Conservation (phyloP, 2,113 vertebrate species). For the Hippocampus zosterae region DNA sequence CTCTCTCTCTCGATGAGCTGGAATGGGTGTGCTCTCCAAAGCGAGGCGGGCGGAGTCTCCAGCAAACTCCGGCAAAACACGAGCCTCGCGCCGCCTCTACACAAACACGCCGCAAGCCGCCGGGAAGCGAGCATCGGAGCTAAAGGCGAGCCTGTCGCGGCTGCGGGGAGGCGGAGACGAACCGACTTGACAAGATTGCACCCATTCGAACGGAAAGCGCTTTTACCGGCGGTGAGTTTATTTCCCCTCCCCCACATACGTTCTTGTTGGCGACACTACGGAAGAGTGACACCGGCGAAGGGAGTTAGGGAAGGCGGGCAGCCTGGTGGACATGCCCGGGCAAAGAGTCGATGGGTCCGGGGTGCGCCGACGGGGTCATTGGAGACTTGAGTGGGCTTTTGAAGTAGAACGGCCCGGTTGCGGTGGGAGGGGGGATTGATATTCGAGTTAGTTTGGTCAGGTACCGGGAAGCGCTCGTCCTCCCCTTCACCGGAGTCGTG, state of each 20-base stretch:
- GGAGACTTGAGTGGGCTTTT: not conserved
- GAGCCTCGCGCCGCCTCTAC: not conserved
- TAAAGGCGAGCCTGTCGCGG: not conserved
- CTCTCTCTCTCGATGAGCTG: not conserved
- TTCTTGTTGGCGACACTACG: not conserved
- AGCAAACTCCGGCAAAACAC: slow-evolving; percentile 26
- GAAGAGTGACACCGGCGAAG: not conserved
- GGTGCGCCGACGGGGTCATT: not conserved
- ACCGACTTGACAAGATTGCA: slow-evolving; percentile 57
- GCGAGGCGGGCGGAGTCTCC: slow-evolving; percentile 14
- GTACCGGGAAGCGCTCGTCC: not conserved
- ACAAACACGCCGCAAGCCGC: not conserved
- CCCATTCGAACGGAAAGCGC: slow-evolving; percentile 54
- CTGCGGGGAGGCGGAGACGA: not conserved
- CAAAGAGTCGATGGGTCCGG: slow-evolving; percentile 17
- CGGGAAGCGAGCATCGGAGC: not conserved
- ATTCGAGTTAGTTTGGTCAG: not conserved
- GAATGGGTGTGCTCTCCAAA: not conserved
- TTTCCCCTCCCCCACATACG: not conserved
- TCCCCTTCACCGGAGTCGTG: not conserved
- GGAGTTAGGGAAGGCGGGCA: not conserved
- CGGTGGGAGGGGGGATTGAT: too few relatives aligned
- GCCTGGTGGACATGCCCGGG: slow-evolving; percentile 44
- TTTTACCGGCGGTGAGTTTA: slow-evolving; percentile 65
- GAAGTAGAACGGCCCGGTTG: not conserved